phyloP scores from a whole-genome alignment of 53 echinoderm and acorn worm genomes.

The Zoroaster sp. region DNA sequence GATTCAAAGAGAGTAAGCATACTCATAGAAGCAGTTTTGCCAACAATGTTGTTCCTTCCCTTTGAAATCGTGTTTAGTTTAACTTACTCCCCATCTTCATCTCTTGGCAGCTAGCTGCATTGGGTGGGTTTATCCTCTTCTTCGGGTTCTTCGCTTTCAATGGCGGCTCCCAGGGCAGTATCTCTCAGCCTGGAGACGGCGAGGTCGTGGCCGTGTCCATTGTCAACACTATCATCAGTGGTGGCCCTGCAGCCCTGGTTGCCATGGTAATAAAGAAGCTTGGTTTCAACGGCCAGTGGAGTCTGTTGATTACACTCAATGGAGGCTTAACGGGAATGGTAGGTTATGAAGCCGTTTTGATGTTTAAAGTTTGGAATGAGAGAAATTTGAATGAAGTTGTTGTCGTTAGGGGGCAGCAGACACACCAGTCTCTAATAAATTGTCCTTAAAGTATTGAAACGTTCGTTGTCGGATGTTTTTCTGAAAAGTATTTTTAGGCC shows the following conservation, averaged over 20 bases:
- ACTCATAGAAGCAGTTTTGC: too few species aligned
- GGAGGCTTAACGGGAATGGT: constrained; percentile 96
- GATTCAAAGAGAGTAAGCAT: too few species aligned
- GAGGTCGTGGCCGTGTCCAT: constrained; percentile 64
- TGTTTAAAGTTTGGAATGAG: background rate
- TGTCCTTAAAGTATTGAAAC: too few species aligned
- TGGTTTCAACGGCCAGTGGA: constrained; percentile 74
- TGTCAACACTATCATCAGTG: constrained; percentile 78
- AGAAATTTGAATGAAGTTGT: background rate
- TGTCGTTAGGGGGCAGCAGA: background rate
- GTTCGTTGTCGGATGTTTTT: too few species aligned
- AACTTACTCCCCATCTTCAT: background rate
- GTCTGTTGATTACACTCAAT: constrained; percentile 86
- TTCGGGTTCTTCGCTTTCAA: constrained; percentile 93
- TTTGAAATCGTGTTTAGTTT: background rate
- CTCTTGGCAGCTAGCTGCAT: constrained; percentile 64
- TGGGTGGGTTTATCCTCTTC: constrained; percentile 88
- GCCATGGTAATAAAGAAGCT: constrained; percentile 63
- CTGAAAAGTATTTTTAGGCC: too few species aligned
- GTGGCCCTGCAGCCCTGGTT: constrained; percentile 56
- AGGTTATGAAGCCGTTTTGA: background rate
- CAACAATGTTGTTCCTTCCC: too few species aligned
- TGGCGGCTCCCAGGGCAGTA: constrained; percentile 79
- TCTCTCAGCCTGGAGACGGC: constrained; percentile 76
- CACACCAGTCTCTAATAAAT: background rate